Evolutionary conservation across 2,113 vertebrate genomes (phyloP).

Genomic region (Serinus canaria): DNA sequence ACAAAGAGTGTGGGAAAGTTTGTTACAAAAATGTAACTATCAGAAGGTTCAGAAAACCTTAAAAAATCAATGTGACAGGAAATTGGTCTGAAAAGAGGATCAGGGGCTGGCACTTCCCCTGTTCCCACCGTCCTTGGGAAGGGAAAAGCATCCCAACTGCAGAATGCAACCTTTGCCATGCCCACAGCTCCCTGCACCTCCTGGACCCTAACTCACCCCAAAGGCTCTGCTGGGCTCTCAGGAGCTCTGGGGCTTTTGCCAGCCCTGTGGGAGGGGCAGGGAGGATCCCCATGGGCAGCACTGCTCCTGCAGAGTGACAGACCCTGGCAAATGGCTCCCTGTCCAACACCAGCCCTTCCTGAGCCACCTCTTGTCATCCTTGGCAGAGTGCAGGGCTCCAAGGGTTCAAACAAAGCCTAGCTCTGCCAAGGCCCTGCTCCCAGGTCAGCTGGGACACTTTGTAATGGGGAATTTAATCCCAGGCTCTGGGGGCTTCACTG

Average conservation of each 20-base stretch:
- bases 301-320: not conserved
- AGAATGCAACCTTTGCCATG: not conserved
- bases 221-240: not conserved
- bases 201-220: not conserved
- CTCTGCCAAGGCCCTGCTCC: not conserved
- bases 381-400: not conserved
- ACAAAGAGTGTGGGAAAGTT: too few relatives aligned
- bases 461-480: not conserved
- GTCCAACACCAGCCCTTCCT: not conserved
- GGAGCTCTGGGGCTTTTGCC: not conserved
- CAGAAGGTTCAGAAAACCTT: too few relatives aligned
- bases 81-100: not conserved
- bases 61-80: too few relatives aligned
- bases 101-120: not conserved
- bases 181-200: not conserved
- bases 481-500: not conserved
- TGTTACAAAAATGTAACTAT: too few relatives aligned
- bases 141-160: not conserved
- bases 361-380: not conserved
- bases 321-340: not conserved
- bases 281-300: rapidly evolving
- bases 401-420: not conserved
- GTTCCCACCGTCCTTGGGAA: too few relatives aligned
- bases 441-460: not conserved
- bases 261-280: rapidly evolving